These are phyloP conservation scores for Aegypius monachus DNA, from an alignment of 2,113 vertebrate species.

Conservation along the genomic window DNA sequence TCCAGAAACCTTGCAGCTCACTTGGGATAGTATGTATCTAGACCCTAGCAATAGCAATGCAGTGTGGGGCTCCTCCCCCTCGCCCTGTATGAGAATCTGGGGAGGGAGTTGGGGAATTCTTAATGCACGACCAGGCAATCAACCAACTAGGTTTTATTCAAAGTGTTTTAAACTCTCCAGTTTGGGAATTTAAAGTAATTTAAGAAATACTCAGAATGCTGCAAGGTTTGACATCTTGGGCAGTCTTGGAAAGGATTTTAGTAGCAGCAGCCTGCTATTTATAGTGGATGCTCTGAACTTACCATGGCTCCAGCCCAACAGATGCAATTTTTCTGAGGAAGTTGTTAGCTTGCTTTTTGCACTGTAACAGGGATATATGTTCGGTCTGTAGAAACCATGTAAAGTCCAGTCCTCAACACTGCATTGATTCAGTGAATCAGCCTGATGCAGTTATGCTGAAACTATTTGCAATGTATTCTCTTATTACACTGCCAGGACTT, in stretches of 20 bases:
- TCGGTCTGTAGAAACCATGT: neutral
- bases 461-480: neutral
- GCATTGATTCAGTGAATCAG: neutral
- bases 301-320: neutral
- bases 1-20: neutral
- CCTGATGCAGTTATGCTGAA: neutral
- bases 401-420: neutral
- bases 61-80: neutral
- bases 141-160: neutral
- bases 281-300: neutral
- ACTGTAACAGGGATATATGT: neutral
- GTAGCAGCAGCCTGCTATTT: neutral
- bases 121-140: neutral
- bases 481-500: neutral
- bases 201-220: neutral
- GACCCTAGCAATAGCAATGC: neutral
- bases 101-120: neutral
- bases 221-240: neutral
- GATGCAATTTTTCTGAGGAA: neutral
- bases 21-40: neutral
- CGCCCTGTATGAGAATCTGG: neutral
- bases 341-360: neutral
- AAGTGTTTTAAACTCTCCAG: neutral
- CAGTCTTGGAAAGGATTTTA: neutral
- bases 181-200: neutral